These are phyloP conservation scores for Chloroceryle inda DNA, from an alignment of 2,797 vertebrate species.

Conservation along the genomic window DNA sequence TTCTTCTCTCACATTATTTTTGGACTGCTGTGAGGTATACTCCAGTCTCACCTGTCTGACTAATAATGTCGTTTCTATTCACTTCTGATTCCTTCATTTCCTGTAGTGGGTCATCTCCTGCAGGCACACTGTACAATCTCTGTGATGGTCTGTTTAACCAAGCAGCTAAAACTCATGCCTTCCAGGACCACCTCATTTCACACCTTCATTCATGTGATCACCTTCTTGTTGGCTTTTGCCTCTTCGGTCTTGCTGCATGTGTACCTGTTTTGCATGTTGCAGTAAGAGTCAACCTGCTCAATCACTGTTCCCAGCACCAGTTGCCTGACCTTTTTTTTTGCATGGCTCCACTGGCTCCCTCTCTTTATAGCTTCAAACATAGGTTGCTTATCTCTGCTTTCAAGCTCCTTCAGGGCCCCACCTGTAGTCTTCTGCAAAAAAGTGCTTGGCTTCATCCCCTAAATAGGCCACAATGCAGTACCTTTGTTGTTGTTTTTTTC, in stretches of 20 bases:
- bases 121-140: not conserved
- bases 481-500: not conserved
- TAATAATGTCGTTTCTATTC: not conserved
- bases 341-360: not conserved
- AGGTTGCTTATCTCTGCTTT: not conserved
- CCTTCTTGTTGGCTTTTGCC: not conserved
- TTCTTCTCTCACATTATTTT: not conserved
- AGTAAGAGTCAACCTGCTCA: not conserved
- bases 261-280: accelerated
- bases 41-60: not conserved
- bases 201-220: not conserved
- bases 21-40: not conserved
- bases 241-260: not conserved
- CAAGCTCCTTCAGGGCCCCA: not conserved
- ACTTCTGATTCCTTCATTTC: not conserved
- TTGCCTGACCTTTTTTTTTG: not conserved
- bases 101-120: not conserved
- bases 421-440: not conserved
- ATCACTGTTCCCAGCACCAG: not conserved
- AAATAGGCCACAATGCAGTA: not conserved
- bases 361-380: not conserved
- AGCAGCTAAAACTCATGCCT: not conserved
- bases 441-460: not conserved
- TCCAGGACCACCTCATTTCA: not conserved
- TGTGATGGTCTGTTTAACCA: not conserved